Evolutionary conservation across 2,888 invertebrate genomes (phyloP), one percentile per base, ranked within the genome.

Genomic region (Alloplasta piceator): DNA sequence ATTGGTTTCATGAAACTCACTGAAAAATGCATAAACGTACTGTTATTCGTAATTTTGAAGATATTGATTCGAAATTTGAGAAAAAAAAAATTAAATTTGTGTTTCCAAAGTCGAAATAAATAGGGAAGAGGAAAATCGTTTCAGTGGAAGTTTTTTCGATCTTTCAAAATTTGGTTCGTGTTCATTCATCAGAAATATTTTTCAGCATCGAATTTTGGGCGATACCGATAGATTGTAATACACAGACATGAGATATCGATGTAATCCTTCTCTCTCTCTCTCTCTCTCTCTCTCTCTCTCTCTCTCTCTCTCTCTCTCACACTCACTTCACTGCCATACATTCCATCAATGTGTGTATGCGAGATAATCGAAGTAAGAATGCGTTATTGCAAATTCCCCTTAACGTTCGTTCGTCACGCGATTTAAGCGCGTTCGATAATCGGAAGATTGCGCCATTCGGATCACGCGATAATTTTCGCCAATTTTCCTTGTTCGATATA

Each of bases 361-460:
- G 48, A 26, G 26, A 68, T 77, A 74, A 78, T 56, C 41, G 70
- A 80, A 67, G 43, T 55, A 56, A 46, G 55, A 38, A 55, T 67
- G 43, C 56, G 43, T 50, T 16, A 73, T 73, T 64, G 67, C 38
- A 38, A 76, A 43, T 38, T 68, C 46, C 68, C 14, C 50, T 52
- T 83, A 83, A 82, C 60, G 76, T 67, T 52, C 63, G 61, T 39
- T 38, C 39, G 55, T 58, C 82, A 84, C 72, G 84, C 83, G 63
- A 84, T 74, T 80, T 77, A 60, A 64, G 74, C 50, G n/a, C 61
- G 52, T 55, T 43, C 63, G 66, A 71, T 80, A 72, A 83, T 78
- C 68, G 76, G 56, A 36, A 43, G 58, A 82, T 77, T 50, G 79
- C 63, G 74, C 71, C 48, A 56, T 41, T 41, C 41, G 71, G 39